A percentile compares a stretch with the other conserved stretches of the same genome.
These are phyloP conservation scores for Antedon mediterranea DNA, from an alignment of 53 echinoderm and acorn worm species.

Conservation along the genomic window DNA sequence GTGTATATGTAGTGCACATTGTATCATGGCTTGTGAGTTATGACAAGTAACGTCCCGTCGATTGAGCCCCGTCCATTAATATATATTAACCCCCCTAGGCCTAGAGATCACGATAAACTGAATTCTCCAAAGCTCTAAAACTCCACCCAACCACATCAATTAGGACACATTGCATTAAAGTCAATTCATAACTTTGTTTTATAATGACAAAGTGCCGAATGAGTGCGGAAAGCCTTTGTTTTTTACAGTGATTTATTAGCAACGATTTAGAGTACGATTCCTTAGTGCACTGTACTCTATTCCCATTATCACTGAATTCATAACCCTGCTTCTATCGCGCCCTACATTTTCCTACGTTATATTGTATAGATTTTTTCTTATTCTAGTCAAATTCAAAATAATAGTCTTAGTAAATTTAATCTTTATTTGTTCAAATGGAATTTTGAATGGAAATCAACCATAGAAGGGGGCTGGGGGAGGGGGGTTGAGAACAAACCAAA, in stretches of 20 bases:
- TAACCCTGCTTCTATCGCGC: neutral
- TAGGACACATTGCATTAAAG: neutral
- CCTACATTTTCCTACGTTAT: neutral
- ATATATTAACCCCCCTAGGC: neutral
- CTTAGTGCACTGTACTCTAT: neutral
- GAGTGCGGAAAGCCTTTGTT: neutral
- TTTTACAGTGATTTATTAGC: neutral
- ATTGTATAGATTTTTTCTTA: too few relatives aligned
- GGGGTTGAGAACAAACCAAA: too few relatives aligned
- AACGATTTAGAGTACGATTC: neutral
- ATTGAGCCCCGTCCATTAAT: neutral
- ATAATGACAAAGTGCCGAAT: neutral
- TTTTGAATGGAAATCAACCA: too few relatives aligned
- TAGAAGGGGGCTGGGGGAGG: too few relatives aligned
- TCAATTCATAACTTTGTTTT: slow-evolving; percentile 1
- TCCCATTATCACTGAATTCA: neutral
- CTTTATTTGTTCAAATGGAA: too few relatives aligned
- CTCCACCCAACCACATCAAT: slow-evolving; percentile 1
- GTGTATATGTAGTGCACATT: neutral
- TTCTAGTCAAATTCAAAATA: too few relatives aligned
- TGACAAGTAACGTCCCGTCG: neutral
- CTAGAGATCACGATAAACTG: neutral
- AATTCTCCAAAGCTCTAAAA: neutral
- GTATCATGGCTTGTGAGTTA: neutral
- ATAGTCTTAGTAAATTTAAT: too few relatives aligned